These are phyloP conservation scores for Numenius arquata DNA, from an alignment of 2,113 vertebrate genomes.

Conservation along the genomic window DNA sequence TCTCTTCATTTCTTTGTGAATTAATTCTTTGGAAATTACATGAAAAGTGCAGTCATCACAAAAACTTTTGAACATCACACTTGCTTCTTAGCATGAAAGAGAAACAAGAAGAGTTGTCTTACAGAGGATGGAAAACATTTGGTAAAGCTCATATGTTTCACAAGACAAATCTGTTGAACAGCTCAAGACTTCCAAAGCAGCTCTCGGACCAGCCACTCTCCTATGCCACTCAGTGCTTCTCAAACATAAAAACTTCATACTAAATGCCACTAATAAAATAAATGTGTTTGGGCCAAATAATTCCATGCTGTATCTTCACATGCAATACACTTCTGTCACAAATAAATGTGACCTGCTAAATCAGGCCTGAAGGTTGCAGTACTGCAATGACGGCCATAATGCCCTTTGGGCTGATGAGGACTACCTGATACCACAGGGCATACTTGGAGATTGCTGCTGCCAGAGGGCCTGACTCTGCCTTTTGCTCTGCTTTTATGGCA, in stretches of 20 bases:
- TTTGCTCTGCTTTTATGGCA: background rate
- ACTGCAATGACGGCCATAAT: rapidly evolving
- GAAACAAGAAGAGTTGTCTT: background rate
- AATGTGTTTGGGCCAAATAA: background rate
- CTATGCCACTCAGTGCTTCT: background rate
- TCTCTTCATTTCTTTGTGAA: background rate
- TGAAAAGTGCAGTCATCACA: background rate
- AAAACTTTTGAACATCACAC: background rate
- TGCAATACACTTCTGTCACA: background rate
- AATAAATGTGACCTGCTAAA: background rate
- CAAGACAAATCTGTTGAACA: background rate
- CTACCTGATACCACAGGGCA: background rate
- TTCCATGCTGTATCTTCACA: background rate
- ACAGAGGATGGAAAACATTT: background rate
- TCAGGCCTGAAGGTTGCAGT: background rate
- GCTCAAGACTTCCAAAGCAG: background rate
- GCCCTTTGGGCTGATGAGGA: background rate
- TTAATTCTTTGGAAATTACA: background rate
- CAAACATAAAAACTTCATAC: no score
- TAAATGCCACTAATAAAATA: background rate
- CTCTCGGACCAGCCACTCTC: background rate
- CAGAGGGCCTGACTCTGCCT: background rate
- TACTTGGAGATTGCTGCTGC: background rate
- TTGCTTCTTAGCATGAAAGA: background rate
- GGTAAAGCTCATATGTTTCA: background rate